Conservation (phyloP, 2,797 vertebrate species). For the Semotilus atromaculatus region DNA sequence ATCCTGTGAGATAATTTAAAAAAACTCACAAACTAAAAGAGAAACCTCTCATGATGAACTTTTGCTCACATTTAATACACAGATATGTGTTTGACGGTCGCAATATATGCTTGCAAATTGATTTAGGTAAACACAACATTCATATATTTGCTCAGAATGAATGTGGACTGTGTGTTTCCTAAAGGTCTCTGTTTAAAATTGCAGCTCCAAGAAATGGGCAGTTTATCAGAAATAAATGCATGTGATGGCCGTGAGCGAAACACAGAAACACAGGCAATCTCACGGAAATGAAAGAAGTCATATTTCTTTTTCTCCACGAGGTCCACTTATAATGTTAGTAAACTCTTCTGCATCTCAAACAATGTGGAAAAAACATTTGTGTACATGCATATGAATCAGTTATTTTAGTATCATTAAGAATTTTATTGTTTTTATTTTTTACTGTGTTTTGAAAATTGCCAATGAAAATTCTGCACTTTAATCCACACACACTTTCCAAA, state of each 20-base stretch:
- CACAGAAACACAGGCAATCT: constrained; percentile 3
- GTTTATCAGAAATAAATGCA: constrained; percentile 17
- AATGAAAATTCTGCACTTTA: neutral
- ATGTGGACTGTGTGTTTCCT: neutral
- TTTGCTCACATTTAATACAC: no score
- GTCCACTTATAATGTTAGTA: neutral
- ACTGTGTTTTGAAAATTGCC: neutral
- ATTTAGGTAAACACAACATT: neutral
- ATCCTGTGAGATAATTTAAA: constrained; percentile 1
- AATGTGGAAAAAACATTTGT: neutral
- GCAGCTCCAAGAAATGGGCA: constrained; percentile 6
- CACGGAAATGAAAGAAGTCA: neutral
- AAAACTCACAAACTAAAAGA: neutral
- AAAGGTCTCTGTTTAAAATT: constrained; percentile 15
- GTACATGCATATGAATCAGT: neutral
- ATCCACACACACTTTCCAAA: neutral
- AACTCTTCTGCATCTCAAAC: neutral
- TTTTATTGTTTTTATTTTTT: no score
- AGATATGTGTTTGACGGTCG: no score
- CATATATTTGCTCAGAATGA: neutral
- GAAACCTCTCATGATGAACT: neutral
- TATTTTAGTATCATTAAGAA: neutral
- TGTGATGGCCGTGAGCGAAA: neutral
- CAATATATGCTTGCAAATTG: neutral
- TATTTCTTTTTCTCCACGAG: neutral